Evolutionary conservation across 2,797 vertebrate species (phyloP).

Genomic region (Lycodopsis pacificus): DNA sequence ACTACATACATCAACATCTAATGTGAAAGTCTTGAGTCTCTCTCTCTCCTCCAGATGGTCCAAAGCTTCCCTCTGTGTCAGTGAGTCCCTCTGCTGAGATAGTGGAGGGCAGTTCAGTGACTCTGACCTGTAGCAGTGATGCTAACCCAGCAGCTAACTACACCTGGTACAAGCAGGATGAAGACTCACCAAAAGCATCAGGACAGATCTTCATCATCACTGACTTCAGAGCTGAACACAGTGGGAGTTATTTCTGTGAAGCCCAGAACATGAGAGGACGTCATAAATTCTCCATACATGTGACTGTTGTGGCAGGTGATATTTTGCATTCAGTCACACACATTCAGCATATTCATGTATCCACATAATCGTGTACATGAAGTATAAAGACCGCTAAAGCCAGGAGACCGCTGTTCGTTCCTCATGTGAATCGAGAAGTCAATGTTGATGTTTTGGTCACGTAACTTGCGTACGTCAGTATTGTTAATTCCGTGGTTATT

Average conservation of each 20-base stretch:
- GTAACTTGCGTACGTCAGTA: too few species aligned
- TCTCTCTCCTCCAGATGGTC: neutral
- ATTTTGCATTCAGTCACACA: too few species aligned
- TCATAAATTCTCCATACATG: too few species aligned
- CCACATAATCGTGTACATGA: too few species aligned
- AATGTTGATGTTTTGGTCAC: too few species aligned
- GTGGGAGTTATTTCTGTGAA: constrained; percentile 7
- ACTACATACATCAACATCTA: too few species aligned
- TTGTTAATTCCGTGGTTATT: too few species aligned
- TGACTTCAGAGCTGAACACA: neutral
- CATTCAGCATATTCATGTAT: too few species aligned
- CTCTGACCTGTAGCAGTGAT: constrained; percentile 34
- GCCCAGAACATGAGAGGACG: neutral
- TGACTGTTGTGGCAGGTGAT: neutral
- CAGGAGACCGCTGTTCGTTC: too few species aligned
- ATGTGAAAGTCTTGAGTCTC: too few species aligned
- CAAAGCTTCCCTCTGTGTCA: constrained; percentile 22
- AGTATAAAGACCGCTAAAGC: too few species aligned
- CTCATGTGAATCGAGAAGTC: too few species aligned
- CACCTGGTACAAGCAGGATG: neutral
- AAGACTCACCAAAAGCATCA: constrained; percentile 3
- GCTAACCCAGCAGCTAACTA: neutral
- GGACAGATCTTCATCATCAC: constrained; percentile 2
- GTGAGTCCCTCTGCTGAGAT: constrained; percentile 24
- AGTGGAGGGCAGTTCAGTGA: constrained; percentile 32